Conservation (phyloP, 2,113 vertebrate genomes). For the Brachyistius frenatus region DNA sequence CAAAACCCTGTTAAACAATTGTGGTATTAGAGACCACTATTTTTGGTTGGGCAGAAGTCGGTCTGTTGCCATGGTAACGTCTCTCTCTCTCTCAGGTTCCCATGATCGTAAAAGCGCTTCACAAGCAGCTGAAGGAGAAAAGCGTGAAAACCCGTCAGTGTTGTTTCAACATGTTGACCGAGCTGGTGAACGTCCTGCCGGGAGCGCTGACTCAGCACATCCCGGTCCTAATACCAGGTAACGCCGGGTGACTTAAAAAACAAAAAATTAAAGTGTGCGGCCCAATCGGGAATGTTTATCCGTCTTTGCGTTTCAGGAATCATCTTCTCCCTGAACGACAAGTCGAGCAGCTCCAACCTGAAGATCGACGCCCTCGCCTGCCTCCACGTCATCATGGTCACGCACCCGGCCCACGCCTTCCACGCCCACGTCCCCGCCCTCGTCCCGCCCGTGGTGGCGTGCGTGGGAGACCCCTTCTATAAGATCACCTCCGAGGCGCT, state of each 20-base stretch:
- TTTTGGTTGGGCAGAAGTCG: too few species aligned
- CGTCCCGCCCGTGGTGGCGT: conserved; percentile 96
- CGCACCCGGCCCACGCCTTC: conserved; percentile 96
- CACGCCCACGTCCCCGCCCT: conserved; percentile 96
- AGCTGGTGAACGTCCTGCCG: conserved; percentile 96
- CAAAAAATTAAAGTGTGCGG: too few species aligned
- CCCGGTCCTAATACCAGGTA: conserved; percentile 97
- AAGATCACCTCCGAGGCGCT: conserved; percentile 99
- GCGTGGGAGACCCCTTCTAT: conserved; percentile 98
- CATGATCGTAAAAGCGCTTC: conserved; percentile 97
- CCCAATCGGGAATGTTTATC: too few species aligned
- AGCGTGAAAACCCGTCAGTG: conserved; percentile 98
- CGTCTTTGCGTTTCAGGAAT: conserved; percentile 85
- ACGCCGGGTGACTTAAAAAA: background rate
- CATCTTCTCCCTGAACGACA: conserved; percentile 98
- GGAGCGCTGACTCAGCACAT: conserved; percentile 95
- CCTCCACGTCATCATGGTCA: conserved; percentile 96
- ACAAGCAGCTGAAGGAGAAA: conserved; percentile 99
- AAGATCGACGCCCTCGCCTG: conserved; percentile 98
- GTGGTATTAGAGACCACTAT: too few species aligned
- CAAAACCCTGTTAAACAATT: too few species aligned
- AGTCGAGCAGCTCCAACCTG: conserved; percentile 98
- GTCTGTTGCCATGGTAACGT: background rate
- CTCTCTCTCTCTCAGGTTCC: conserved; percentile 87
- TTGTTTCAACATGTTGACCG: conserved; percentile 99